Percentiles rank a stretch among this genome's conserved stretches.
Conservation (phyloP, 2,113 vertebrate species). For the Myotis davidii region DNA sequence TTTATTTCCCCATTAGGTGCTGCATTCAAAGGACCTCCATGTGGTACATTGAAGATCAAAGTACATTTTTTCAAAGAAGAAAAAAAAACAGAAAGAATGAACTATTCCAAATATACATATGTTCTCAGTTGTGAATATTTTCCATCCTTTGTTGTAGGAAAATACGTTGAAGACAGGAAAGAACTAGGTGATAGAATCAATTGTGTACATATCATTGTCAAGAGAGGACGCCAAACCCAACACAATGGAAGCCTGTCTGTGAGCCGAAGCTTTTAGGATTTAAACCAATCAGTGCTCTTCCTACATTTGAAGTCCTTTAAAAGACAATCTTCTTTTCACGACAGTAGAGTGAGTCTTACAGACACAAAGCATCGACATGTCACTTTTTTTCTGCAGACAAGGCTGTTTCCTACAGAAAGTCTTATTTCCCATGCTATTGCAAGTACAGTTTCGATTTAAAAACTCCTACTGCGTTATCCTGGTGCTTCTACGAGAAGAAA, state of each 20-base stretch:
- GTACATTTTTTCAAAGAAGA: slow-evolving; percentile 51
- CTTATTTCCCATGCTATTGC: background rate
- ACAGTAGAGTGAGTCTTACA: background rate
- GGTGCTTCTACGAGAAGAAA: background rate
- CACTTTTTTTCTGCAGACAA: background rate
- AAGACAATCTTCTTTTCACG: background rate
- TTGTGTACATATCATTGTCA: slow-evolving; percentile 46
- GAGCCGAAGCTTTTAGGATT: background rate
- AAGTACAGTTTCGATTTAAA: background rate
- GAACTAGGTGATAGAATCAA: slow-evolving; percentile 54
- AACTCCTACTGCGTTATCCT: background rate
- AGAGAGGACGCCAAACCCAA: slow-evolving; percentile 1
- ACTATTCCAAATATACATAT: slow-evolving; percentile 67
- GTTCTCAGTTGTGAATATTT: slow-evolving; percentile 71
- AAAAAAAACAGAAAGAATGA: slow-evolving; percentile 30
- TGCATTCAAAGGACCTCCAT: slow-evolving; percentile 51
- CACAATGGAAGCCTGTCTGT: background rate
- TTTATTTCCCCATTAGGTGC: slow-evolving; percentile 59
- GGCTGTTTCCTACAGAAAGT: background rate
- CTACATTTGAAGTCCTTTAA: background rate
- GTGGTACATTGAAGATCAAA: slow-evolving; percentile 60
- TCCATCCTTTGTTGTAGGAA: slow-evolving; percentile 58
- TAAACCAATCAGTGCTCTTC: background rate
- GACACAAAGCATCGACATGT: background rate
- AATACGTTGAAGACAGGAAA: slow-evolving; percentile 64